Base-by-base conservation (phyloP, 2,888 invertebrate species). In the Diarsia rubi region DNA sequence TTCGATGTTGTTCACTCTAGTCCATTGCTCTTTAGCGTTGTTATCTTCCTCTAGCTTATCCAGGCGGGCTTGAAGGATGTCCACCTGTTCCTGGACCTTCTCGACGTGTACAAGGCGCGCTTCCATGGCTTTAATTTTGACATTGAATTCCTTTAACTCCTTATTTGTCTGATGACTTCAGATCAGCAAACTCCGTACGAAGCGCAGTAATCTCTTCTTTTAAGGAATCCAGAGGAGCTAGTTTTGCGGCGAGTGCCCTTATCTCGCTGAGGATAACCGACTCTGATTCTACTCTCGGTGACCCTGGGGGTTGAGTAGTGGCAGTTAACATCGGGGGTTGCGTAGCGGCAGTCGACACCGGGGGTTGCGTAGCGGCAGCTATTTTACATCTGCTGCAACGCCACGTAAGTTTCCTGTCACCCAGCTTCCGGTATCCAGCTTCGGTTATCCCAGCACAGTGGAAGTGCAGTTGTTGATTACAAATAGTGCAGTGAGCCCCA, bases 1-100 rank as follows among this genome's bases (percentile, higher is more conserved):
- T 37, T 60, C 37, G 60, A 60, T 60, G 21, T 60, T 60, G 37
- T 60, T 60, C 37, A 37, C 9, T 63, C 44, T 42, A 63, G n/a
- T 63, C 63, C 44, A 63, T 44, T 63, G 63, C 24, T 63, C 63
- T 24, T 63, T 42, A 44, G 63, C 44, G 16, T 63, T 44, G 24
- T 44, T 63, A 42, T 63, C 63, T 16, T 63, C 42, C 16, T 63
- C 44, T 24, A 24, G 16, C 42, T 44, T 44, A 44, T 63, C 63
- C 3, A 44, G 14, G 60, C 37, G 60, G 27, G 0, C 19, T 16
- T 27, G 19, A 31, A 59, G 2, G 16, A 31, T 31, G 9, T 59
- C 16, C 31, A 59, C 24, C 54, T 54, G 24, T 24, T 54, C 24
- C 24, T 24, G 42, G 42, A 9, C 42, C 24, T 54, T 54, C 54